Evolutionary conservation across 2,797 vertebrate species (phyloP).

Genomic region (Holocentrus rufus): DNA sequence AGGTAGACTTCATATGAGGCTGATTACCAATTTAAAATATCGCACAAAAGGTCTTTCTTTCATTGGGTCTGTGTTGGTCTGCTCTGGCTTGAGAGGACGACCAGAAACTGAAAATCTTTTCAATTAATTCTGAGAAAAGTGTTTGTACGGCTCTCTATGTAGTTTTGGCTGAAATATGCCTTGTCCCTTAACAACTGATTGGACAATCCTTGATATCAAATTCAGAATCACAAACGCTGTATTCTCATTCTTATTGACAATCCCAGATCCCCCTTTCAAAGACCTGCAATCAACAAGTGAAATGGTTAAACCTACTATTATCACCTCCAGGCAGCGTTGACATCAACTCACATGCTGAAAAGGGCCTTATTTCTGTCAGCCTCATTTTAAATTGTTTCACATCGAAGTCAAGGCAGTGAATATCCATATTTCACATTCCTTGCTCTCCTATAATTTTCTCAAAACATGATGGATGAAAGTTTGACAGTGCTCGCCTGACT

Average conservation of each 20-base stretch:
- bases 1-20: slow-evolving; percentile 31
- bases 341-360: slow-evolving; percentile 26
- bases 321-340: slow-evolving; percentile 27
- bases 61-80: slow-evolving; percentile 26
- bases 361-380: slow-evolving; percentile 18
- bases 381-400: slow-evolving; percentile 43
- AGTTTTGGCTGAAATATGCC: not conserved
- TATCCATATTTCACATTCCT: slow-evolving; percentile 55
- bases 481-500: slow-evolving; percentile 52
- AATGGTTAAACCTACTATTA: slow-evolving; percentile 48
- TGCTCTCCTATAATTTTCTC: slow-evolving; percentile 60
- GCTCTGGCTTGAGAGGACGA: slow-evolving; percentile 12
- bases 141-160: not conserved
- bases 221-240: not conserved
- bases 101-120: not conserved
- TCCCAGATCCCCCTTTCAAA: slow-evolving; percentile 11
- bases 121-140: not conserved
- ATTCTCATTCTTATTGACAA: slow-evolving; percentile 26
- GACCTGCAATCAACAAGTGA: slow-evolving; percentile 31
- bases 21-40: slow-evolving; percentile 29
- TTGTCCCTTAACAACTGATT: not conserved
- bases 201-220: not conserved
- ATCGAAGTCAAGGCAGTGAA: slow-evolving; percentile 32
- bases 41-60: slow-evolving; percentile 11
- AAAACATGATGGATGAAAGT: slow-evolving; percentile 69